These are phyloP conservation scores for Grammomys surdaster DNA, from an alignment of 2,113 vertebrate species.

Conservation along the genomic window DNA sequence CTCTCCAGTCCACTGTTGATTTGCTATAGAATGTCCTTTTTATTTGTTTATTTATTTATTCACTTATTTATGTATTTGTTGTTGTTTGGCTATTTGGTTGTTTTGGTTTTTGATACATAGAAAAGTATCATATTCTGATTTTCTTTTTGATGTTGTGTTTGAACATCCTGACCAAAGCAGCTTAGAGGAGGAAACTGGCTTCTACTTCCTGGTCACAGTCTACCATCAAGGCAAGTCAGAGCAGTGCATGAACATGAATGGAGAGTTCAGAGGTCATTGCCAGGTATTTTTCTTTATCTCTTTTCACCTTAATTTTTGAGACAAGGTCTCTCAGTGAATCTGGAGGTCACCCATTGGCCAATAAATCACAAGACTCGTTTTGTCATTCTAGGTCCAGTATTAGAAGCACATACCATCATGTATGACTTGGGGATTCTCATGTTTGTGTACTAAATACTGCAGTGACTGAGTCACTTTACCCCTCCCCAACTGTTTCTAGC, in stretches of 20 bases:
- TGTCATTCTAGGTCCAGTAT: not conserved
- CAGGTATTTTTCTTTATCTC: not conserved
- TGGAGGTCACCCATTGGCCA: not conserved
- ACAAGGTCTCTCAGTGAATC: not conserved
- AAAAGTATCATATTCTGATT: not conserved
- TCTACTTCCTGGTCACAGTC: not conserved
- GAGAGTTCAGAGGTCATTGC: not conserved
- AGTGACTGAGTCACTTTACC: too few species aligned
- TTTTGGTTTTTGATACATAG: not conserved
- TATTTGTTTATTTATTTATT: not conserved
- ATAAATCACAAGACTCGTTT: not conserved
- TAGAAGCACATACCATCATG: not conserved
- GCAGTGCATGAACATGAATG: not conserved
- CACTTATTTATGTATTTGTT: not conserved
- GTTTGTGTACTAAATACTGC: not conserved
- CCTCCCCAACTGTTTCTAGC: not conserved
- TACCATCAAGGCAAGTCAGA: not conserved
- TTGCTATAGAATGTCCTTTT: not conserved
- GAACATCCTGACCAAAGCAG: not conserved
- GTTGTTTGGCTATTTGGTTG: not conserved
- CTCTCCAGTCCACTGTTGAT: too few species aligned
- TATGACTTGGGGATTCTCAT: not conserved
- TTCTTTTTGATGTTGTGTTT: not conserved
- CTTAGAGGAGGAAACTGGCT: not conserved
- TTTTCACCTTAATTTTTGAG: not conserved